phyloP scores from a whole-genome alignment of 2,797 vertebrate genomes.

The Taenioides sp. region DNA sequence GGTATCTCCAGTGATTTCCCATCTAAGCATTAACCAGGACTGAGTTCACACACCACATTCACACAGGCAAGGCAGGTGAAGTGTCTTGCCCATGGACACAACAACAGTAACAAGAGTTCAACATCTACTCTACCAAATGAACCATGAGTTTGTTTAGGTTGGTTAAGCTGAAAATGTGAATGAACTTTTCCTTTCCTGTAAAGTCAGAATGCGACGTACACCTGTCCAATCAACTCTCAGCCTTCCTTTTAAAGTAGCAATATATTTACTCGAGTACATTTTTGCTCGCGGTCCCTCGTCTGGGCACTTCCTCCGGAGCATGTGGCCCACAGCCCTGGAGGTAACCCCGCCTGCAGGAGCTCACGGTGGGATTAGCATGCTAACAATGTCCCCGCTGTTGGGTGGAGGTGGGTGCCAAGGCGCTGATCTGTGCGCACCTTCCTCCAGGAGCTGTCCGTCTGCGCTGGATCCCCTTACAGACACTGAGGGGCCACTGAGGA shows the following conservation, averaged over 20 bases:
- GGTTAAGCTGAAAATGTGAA: too few species aligned
- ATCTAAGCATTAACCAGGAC: too few species aligned
- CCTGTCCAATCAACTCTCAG: too few species aligned
- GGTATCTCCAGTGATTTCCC: too few species aligned
- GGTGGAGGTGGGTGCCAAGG: slow-evolving; percentile 58
- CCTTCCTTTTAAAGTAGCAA: not conserved
- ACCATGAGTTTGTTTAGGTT: too few species aligned
- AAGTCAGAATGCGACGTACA: too few species aligned
- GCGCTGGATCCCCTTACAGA: slow-evolving; percentile 74
- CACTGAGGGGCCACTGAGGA: slow-evolving; percentile 67
- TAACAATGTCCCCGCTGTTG: slow-evolving; percentile 80
- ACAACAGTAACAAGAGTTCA: too few species aligned
- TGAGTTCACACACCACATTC: too few species aligned
- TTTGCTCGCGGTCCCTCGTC: not conserved
- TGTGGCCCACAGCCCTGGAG: slow-evolving; percentile 46
- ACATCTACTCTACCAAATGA: too few species aligned
- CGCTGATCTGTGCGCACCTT: slow-evolving; percentile 61
- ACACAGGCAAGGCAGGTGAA: too few species aligned
- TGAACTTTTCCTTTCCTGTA: too few species aligned
- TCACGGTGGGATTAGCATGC: slow-evolving; percentile 67
- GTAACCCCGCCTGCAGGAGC: slow-evolving; percentile 47
- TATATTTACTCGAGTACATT: not conserved
- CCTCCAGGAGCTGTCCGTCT: slow-evolving; percentile 68
- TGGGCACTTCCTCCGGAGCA: slow-evolving; percentile 27
- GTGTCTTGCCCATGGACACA: too few species aligned